These are phyloP conservation scores for Vollenhovia emeryi DNA, from an alignment of 1,140 invertebrate species.

Conservation along the genomic window DNA sequence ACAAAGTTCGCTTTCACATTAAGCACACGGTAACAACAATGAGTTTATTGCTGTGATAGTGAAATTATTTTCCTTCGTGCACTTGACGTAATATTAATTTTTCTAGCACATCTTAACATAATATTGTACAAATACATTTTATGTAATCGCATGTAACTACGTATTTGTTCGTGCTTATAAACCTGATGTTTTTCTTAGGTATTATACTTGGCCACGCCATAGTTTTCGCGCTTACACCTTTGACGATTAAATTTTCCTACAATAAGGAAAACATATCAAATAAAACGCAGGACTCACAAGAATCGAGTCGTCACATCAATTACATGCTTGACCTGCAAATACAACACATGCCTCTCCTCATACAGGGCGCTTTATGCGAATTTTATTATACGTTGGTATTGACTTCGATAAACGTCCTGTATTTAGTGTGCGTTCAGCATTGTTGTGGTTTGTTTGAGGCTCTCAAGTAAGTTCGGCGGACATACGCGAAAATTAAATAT, in stretches of 20 bases:
- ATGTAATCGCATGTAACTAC: not conserved
- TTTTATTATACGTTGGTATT: not conserved
- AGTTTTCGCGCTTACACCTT: not conserved
- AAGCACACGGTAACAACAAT: not conserved
- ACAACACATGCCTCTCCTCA: not conserved
- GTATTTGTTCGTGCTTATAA: not conserved
- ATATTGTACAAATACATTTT: not conserved
- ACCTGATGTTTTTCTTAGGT: not conserved
- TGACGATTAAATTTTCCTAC: not conserved
- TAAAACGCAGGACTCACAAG: not conserved
- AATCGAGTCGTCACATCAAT: not conserved
- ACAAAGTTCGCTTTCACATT: not conserved
- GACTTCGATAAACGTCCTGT: not conserved
- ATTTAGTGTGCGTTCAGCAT: not conserved
- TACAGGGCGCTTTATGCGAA: not conserved
- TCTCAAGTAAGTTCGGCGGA: not conserved
- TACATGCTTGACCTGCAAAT: constrained; percentile 12
- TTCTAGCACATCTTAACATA: not conserved
- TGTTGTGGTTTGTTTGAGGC: constrained; percentile 4
- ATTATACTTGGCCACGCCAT: not conserved
- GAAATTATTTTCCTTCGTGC: not conserved
- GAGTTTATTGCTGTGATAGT: not conserved
- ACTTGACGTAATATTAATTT: not conserved
- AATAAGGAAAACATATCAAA: not conserved
- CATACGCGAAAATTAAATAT: not conserved